Base-by-base conservation (phyloP, 2,888 invertebrate genomes). In the Lasioglossum lativentre region DNA sequence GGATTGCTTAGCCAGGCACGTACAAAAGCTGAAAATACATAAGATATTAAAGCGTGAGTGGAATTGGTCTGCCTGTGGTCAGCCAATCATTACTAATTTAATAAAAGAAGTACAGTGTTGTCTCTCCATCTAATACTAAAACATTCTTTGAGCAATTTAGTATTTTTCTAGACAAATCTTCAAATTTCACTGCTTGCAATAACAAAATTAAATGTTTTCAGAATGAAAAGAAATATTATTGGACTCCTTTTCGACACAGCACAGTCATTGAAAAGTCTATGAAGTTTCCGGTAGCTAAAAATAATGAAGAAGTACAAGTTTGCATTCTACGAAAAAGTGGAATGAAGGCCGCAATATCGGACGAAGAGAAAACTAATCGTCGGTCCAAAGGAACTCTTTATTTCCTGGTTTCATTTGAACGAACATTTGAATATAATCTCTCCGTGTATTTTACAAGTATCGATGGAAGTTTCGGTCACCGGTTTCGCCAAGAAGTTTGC, bases 371-470 rank as follows among this genome's bases (percentile, higher is more conserved):
- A 38, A 68, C 68, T 19, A 34, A 68, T 38, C 34, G 12, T 4
- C 68, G 12, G n/a, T n/a, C n/a, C 70, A 40, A n/a, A 12, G 70
- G 40, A n/a, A n/a, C n/a, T 14, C n/a, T n/a, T 70, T 40, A 40
- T 12, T n/a, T n/a, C 38, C 23, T 14, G 40, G 23, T 70, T 10
- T 38, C 38, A 38, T 38, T 40, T 12, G 5, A 5, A 23, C 70
- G 40, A 70, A n/a, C 40, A 70, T 40, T 70, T 40, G 23, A 40
- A n/a, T 70, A 40, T 70, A 70, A 70, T 70, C 40, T 14, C 38
- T 38, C 6, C 40, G 70, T 71, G 63, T 14, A 71, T 42, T 71
- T 82, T 73, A 68, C 23, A 40, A 83, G 42, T 52, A 56, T 23
- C 27, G 45, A 23, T 16, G 27, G 42, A 27, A 30, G n/a, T 42